Evolutionary conservation across 2,888 invertebrate genomes (phyloP).

Genomic region (Formica aserva): DNA sequence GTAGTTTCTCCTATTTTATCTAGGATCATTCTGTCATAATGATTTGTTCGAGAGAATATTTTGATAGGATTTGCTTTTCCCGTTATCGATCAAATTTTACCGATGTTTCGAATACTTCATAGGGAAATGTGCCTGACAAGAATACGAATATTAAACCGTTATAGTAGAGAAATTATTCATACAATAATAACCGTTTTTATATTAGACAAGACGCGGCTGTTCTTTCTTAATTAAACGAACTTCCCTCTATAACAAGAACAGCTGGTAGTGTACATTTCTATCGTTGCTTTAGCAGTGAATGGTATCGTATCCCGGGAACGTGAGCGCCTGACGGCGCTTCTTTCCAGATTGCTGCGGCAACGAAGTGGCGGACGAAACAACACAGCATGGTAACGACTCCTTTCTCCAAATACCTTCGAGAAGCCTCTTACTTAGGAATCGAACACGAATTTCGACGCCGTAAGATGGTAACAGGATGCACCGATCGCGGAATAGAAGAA

Average conservation of each 20-base stretch:
- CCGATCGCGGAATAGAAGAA: slow-evolving; percentile 52
- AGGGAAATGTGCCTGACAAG: neutral
- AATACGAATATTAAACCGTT: slow-evolving; percentile 35
- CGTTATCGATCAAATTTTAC: neutral
- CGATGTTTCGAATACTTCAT: neutral
- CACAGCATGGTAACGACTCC: slow-evolving; percentile 44
- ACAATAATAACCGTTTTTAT: slow-evolving; percentile 36
- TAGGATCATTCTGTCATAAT: neutral
- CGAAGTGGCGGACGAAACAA: slow-evolving; percentile 55
- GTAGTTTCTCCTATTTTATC: slow-evolving; percentile 9
- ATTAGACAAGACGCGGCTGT: slow-evolving; percentile 20
- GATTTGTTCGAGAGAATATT: slow-evolving; percentile 15
- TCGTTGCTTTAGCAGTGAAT: slow-evolving; percentile 24
- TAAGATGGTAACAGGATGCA: slow-evolving; percentile 23
- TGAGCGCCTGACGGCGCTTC: slow-evolving; percentile 34
- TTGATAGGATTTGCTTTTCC: neutral
- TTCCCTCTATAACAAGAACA: slow-evolving; percentile 31
- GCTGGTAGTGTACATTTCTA: slow-evolving; percentile 33
- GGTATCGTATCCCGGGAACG: slow-evolving; percentile 27
- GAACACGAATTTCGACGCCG: slow-evolving; percentile 42
- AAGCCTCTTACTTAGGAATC: slow-evolving; percentile 54
- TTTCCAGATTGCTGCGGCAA: slow-evolving; percentile 54
- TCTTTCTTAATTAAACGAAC: slow-evolving; percentile 50
- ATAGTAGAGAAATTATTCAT: slow-evolving; percentile 35
- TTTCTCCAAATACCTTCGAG: slow-evolving; percentile 46